A percentile compares a stretch with the other conserved stretches of the same genome.
phyloP scores from a whole-genome alignment of 2,888 invertebrate species.

The Philonicus albiceps region DNA sequence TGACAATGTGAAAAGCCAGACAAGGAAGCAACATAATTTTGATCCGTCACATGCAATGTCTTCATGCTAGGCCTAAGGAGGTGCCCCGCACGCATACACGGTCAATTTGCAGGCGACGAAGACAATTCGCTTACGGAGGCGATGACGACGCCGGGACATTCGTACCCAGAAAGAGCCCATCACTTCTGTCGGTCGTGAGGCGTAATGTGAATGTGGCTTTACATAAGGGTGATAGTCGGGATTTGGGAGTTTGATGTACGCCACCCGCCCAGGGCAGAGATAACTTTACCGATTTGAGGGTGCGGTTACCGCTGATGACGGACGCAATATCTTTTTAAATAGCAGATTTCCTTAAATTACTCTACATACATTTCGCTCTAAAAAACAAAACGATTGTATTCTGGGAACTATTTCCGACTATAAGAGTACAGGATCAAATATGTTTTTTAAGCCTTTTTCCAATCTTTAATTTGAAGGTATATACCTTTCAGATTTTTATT shows the following conservation, averaged over 20 bases:
- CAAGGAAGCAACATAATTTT: not conserved
- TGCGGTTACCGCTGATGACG: not conserved
- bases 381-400: too few relatives aligned
- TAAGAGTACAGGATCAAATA: too few relatives aligned
- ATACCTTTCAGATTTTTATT: too few relatives aligned
- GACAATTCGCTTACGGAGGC: not conserved
- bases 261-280: not conserved
- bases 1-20: not conserved
- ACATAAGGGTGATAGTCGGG: not conserved
- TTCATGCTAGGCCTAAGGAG: not conserved
- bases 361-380: too few relatives aligned
- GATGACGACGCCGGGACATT: not conserved
- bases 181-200: not conserved
- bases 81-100: not conserved
- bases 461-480: too few relatives aligned
- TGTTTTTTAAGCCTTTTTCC: too few relatives aligned
- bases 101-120: not conserved
- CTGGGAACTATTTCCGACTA: too few relatives aligned
- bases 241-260: not conserved
- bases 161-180: not conserved
- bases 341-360: not conserved
- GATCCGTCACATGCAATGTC: not conserved
- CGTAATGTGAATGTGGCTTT: not conserved
- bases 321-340: not conserved
- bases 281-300: not conserved